Evolutionary conservation across 2,113 vertebrate genomes (phyloP), one percentile per base, ranked within the genome.

Genomic region (Ochotona princeps): DNA sequence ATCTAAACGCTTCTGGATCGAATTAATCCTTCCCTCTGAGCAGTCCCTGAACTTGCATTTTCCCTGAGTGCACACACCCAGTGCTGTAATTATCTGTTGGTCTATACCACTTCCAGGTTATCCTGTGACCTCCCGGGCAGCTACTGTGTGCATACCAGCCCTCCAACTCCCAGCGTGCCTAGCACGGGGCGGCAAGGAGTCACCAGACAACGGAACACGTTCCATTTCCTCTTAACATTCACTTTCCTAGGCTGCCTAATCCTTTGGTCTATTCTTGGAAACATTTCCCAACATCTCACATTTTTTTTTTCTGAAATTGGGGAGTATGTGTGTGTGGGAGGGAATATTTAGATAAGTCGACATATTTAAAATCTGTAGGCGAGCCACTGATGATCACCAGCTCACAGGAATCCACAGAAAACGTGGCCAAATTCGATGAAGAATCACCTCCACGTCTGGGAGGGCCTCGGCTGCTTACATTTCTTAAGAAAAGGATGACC

Each of bases 231-330:
- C 49, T 65, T 83, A 18, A 51, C 67, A 61, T 80, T 87, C 61
- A 47, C 38, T 80, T 63, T 47, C 72, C 38, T 11, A 38, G 69
- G 38, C 74, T 86, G 76, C 78, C 73, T 92, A 92, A 94, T 70
- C 91, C 89, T 81, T 83, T 0, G 5, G 73, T 69, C 89, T 96
- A 82, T 96, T 94, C 89, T 89, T 76, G 61, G 96, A 95, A 96
- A 91, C 69, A 89, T 95, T 96, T 92, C 83, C 73, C 72, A 96
- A 95, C 91, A 87, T 65, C 26, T 85, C 91, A 49, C 83, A 81
- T 94, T 94, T 83, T 96, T 97, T 61, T 94, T 83, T 96, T 97
- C 67, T 94, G 61, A 76, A 87, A 79, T 47, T 84, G 69, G 82
- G 66, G 89, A 89, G 67, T 66, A 1, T 57, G 73, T 1, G n/a